Percentiles rank a stretch among this genome's conserved stretches.
phyloP scores from a whole-genome alignment of 2,113 vertebrate species.

The Grus americana region DNA sequence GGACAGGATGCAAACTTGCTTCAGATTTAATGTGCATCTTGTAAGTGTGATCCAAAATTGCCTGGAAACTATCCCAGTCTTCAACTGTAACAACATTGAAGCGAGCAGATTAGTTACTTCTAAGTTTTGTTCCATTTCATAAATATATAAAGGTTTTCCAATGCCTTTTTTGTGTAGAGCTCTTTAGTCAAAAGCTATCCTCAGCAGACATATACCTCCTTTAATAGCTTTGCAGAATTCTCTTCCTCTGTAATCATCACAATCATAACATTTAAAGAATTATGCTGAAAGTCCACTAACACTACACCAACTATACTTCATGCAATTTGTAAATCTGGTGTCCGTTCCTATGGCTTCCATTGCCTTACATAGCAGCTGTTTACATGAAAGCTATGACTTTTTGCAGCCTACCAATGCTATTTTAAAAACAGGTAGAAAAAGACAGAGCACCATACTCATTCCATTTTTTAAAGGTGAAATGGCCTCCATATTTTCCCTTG shows the following conservation, averaged over 20 bases:
- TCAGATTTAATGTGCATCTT: slow-evolving; percentile 99
- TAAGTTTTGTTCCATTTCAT: background rate
- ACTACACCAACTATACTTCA: background rate
- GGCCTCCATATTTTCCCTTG: slow-evolving; percentile 95
- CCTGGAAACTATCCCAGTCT: slow-evolving; percentile 99
- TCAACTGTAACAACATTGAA: slow-evolving; percentile 82
- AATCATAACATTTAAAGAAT: background rate
- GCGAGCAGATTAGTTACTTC: background rate
- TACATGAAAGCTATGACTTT: background rate
- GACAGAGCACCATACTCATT: slow-evolving; percentile 86
- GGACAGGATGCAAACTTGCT: slow-evolving; percentile 94
- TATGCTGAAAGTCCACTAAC: background rate
- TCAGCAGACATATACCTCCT: background rate
- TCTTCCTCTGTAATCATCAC: background rate
- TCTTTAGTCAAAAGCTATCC: background rate
- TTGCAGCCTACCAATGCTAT: background rate
- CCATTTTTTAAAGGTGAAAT: slow-evolving; percentile 98
- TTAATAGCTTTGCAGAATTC: background rate
- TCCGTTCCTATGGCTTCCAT: background rate
- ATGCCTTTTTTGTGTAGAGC: background rate
- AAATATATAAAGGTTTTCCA: background rate
- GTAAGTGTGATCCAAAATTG: slow-evolving; percentile 97
- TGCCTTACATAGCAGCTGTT: background rate
- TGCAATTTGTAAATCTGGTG: background rate
- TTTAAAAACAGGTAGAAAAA: background rate